Evolutionary conservation across 2,113 vertebrate genomes (phyloP).

Genomic region (Poeciliopsis retropinna): DNA sequence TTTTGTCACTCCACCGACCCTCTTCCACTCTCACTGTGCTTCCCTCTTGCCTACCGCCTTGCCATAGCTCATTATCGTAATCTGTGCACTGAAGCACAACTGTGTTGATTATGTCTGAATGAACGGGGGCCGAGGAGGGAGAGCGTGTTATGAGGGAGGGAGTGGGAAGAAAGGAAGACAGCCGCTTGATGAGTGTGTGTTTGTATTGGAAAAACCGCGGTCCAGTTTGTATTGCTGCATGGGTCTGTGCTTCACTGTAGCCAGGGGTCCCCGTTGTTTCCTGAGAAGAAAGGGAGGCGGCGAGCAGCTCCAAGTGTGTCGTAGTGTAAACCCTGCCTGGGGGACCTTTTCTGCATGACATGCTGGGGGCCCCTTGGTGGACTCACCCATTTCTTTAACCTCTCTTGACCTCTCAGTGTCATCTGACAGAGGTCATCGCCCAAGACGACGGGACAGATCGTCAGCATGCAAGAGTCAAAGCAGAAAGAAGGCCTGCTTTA

Average conservation of each 20-base stretch:
- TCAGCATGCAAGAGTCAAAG: constrained; percentile 24
- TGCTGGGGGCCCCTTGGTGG: constrained; percentile 71
- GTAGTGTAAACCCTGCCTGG: constrained; percentile 47
- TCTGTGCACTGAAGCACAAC: constrained; percentile 58
- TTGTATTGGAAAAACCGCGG: constrained; percentile 65
- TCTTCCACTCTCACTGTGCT: constrained; percentile 36
- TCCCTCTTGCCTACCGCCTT: constrained; percentile 53
- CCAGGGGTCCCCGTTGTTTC: background rate
- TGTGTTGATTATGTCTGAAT: constrained; percentile 52
- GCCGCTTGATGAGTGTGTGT: constrained; percentile 68
- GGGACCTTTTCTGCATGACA: constrained; percentile 84
- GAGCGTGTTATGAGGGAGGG: constrained; percentile 19
- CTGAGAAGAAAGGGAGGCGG: constrained; percentile 9
- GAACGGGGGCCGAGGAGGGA: constrained; percentile 30
- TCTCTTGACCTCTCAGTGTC: constrained; percentile 78
- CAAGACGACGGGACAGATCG: constrained; percentile 73
- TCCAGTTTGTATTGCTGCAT: constrained; percentile 62
- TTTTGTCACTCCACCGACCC: constrained; percentile 34
- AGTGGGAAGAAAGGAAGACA: constrained; percentile 18
- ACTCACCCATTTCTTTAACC: constrained; percentile 82
- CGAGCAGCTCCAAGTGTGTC: constrained; percentile 26
- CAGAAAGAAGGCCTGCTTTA: background rate
- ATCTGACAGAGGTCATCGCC: constrained; percentile 86
- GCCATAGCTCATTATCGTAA: constrained; percentile 63
- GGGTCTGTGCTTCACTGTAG: constrained; percentile 55